Base-by-base conservation (phyloP, 1,140 invertebrate species). In the Eufriesea mexicana region DNA sequence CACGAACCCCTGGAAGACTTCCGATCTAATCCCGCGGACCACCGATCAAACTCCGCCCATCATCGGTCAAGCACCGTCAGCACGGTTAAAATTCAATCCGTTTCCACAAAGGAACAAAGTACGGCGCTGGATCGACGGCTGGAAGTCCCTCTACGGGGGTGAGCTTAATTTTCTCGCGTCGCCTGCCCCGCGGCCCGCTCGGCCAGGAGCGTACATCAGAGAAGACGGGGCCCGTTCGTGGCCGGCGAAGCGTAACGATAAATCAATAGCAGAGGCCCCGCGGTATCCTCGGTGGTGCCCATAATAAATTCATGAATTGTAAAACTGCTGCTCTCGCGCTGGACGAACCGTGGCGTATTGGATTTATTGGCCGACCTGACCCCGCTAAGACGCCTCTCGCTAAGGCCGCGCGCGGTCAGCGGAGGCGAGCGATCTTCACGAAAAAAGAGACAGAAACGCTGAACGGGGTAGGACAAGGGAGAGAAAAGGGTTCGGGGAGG, bases 271-370 rank as follows among this genome's bases (percentile, higher is more conserved):
- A 73, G 88, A 85, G 90, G 88, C 90, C 84, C 84, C 85, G 86
- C 76, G 79, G 86, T 91, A 92, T 90, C 80, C 89, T 89, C 91
- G 86, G 86, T 86, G 88, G 84, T 92, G 92, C 91, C 90, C 91
- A 94, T 94, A 93, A 94, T 94, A 94, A 94, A 94, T 94, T 94
- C 93, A 93, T 93, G 92, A 94, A 93, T 93, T 93, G 93, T 93
- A 93, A 94, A 94, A 93, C 90, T 91, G 90, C 88, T 93, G 92
- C 88, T 92, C 91, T 92, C 89, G 86, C 89, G 87, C 90, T 85
- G 91, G 91, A 93, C 92, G 91, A 93, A 94, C 92, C 93, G 91
- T 94, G 92, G 93, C 91, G 90, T 92, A 92, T 94, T 94, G 92
- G 92, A 93, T 93, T 94, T 94, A 93, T 94, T 92, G 91, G 91